phyloP scores from a whole-genome alignment of 2,888 invertebrate genomes.

The Heterodera filipjevi region DNA sequence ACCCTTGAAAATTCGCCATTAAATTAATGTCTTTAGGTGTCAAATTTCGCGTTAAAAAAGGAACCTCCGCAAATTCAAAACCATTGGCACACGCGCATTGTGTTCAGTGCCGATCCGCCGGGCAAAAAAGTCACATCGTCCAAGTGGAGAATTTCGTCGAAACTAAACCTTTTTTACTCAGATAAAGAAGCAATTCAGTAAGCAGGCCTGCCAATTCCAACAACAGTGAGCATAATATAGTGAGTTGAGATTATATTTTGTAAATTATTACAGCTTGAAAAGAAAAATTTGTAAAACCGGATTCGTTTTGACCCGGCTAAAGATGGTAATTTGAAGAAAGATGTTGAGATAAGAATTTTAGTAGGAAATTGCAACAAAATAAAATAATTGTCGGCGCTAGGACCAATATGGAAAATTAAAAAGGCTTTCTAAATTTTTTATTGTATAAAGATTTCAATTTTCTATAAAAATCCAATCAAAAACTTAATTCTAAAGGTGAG shows the following conservation, averaged over 20 bases:
- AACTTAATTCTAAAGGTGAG: too few relatives aligned
- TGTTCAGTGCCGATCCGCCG: slow-evolving; percentile 25
- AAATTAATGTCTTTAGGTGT: slow-evolving; percentile 74
- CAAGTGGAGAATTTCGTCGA: neutral
- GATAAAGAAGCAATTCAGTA: neutral
- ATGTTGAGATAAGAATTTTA: too few relatives aligned
- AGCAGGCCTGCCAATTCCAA: neutral
- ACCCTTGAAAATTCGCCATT: slow-evolving; percentile 72
- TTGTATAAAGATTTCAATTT: too few relatives aligned
- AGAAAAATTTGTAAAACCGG: too few relatives aligned
- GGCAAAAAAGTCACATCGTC: neutral
- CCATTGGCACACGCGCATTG: slow-evolving; percentile 27
- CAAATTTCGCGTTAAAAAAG: slow-evolving; percentile 40
- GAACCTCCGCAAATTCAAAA: slow-evolving; percentile 77
- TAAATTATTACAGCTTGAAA: neutral
- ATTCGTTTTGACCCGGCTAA: too few relatives aligned
- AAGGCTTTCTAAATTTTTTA: too few relatives aligned
- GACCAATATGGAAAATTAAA: too few relatives aligned
- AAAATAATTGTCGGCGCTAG: too few relatives aligned
- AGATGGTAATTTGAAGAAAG: too few relatives aligned
- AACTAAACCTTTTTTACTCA: neutral
- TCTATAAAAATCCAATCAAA: too few relatives aligned
- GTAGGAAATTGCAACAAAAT: too few relatives aligned
- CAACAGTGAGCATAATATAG: neutral
- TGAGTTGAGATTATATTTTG: neutral